Evolutionary conservation across 2,888 invertebrate genomes (phyloP).

Genomic region (Hyalella azteca): DNA sequence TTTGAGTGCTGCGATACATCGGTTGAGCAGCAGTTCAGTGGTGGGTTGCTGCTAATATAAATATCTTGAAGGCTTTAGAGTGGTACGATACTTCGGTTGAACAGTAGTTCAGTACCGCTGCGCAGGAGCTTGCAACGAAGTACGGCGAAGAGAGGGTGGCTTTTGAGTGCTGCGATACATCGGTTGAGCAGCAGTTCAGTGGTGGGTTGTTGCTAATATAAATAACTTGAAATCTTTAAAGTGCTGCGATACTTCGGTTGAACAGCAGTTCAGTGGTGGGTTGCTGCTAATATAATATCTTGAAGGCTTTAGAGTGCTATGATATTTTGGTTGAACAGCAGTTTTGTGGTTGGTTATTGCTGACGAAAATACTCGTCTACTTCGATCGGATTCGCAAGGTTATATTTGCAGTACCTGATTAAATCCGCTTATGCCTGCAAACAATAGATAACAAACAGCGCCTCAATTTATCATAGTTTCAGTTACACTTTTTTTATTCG

Average conservation of each 20-base stretch:
- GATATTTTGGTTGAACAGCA: background rate
- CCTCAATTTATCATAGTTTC: no score
- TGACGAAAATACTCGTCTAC: no score
- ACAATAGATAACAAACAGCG: no score
- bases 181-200: background rate
- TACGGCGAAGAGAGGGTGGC: background rate
- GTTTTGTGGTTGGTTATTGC: background rate
- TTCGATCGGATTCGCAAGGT: no score
- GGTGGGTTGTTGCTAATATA: background rate
- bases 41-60: background rate
- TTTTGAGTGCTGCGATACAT: background rate
- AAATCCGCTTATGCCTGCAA: no score
- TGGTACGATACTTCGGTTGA: background rate
- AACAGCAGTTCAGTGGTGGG: background rate
- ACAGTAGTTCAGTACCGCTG: background rate
- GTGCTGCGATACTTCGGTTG: background rate
- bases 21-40: background rate
- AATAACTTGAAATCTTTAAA: background rate
- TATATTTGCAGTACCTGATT: no score
- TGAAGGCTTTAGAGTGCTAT: background rate
- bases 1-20: constrained; percentile 1
- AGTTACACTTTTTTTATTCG: no score
- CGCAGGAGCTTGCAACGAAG: background rate
- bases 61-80: background rate
- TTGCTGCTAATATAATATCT: background rate